Conservation (phyloP, 2,113 vertebrate genomes). For the Rhinichthys klamathensis region DNA sequence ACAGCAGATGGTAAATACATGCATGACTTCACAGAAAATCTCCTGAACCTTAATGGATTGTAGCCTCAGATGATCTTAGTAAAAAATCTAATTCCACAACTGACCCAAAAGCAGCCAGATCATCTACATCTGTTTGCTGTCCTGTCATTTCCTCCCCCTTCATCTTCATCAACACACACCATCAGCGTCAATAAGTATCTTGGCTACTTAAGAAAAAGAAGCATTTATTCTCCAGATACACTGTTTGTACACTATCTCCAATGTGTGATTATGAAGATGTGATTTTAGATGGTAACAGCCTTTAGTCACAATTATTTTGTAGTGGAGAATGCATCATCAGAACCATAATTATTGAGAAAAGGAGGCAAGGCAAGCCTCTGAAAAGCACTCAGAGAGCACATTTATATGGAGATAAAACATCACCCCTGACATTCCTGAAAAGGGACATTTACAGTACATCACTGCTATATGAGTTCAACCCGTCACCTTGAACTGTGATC, state of each 20-base stretch:
- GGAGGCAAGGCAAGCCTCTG: neutral
- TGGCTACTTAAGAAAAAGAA: neutral
- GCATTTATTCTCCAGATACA: neutral
- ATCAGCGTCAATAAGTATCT: neutral
- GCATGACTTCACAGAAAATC: constrained; percentile 55
- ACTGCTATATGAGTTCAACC: neutral
- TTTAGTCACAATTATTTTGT: constrained; percentile 13
- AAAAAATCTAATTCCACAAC: constrained; percentile 44
- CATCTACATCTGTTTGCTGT: constrained; percentile 38
- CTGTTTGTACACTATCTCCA: neutral
- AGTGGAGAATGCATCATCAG: neutral
- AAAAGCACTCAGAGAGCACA: constrained; percentile 27
- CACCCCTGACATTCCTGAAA: constrained; percentile 7
- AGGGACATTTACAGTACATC: constrained; percentile 14
- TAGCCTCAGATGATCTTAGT: constrained; percentile 36
- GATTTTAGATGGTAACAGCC: neutral
- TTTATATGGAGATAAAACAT: constrained; percentile 23
- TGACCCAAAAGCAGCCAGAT: constrained; percentile 46
- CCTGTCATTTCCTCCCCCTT: neutral
- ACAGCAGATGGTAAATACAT: constrained; percentile 53
- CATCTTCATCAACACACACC: neutral
- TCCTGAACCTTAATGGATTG: constrained; percentile 56
- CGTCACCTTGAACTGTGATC: constrained; percentile 27
- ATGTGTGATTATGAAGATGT: constrained; percentile 1
- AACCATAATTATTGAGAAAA: neutral